Evolutionary conservation across 2,888 invertebrate species (phyloP).

Genomic region (Lasioglossum zephyrum): DNA sequence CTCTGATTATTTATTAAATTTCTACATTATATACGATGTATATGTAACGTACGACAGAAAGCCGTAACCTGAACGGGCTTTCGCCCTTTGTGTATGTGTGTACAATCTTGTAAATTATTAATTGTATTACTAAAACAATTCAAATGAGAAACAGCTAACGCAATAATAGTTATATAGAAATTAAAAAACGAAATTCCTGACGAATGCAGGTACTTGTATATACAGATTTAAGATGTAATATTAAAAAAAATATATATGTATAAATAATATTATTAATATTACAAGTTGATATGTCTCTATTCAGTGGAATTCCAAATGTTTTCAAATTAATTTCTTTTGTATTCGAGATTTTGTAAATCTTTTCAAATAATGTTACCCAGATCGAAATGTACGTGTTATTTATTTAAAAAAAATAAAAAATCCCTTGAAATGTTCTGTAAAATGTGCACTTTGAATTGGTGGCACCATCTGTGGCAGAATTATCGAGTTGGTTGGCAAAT

Average conservation of each 20-base stretch:
- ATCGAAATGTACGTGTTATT: neutral
- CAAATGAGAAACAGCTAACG: slow-evolving; percentile 65
- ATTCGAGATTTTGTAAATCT: neutral
- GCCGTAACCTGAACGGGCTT: slow-evolving; percentile 60
- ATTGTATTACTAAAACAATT: slow-evolving; percentile 65
- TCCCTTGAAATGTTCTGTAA: neutral
- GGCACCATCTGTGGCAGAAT: too few relatives aligned
- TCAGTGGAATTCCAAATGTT: neutral
- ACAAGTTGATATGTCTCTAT: slow-evolving; percentile 15
- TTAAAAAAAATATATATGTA: slow-evolving; percentile 73
- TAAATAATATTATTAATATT: slow-evolving; percentile 73
- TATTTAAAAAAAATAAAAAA: too few relatives aligned
- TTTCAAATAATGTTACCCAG: neutral
- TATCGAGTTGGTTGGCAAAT: too few relatives aligned
- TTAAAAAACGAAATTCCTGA: slow-evolving; percentile 43
- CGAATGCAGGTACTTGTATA: slow-evolving; percentile 74
- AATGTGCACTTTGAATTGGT: too few relatives aligned
- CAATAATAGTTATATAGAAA: slow-evolving; percentile 71
- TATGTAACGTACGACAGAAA: slow-evolving; percentile 68
- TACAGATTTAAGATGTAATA: slow-evolving; percentile 79
- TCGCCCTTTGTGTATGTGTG: slow-evolving; percentile 73
- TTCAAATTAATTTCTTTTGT: neutral
- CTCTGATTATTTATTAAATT: slow-evolving; percentile 76
- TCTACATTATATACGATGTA: slow-evolving; percentile 66
- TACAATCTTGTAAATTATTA: slow-evolving; percentile 82